Percentiles rank a stretch among this genome's conserved stretches.
phyloP scores from a whole-genome alignment of 1,140 invertebrate species.

The Lasaia peninsularis region DNA sequence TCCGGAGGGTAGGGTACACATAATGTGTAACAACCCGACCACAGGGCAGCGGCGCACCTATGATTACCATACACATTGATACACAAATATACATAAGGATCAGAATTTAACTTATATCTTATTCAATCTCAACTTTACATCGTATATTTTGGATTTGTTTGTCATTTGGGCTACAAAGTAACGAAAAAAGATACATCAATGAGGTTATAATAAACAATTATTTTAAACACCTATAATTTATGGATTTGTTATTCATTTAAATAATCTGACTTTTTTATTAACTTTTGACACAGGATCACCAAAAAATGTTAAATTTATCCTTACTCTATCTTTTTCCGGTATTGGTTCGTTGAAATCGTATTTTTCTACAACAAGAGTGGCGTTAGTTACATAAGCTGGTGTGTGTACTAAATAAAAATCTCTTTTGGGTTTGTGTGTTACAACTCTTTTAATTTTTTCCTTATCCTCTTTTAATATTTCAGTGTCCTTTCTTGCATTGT shows the following conservation, averaged over 20 bases:
- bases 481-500: constrained; percentile 10
- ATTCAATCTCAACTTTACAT: no score
- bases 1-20: no score
- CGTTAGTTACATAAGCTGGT: constrained; percentile 44
- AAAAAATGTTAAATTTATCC: constrained; percentile 5
- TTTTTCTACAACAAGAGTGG: constrained; percentile 44
- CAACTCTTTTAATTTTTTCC: constrained; percentile 22
- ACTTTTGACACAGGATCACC: constrained; percentile 1
- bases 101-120: no score
- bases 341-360: constrained; percentile 57
- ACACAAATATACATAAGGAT: no score
- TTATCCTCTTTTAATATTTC: not conserved
- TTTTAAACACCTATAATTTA: no score
- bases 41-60: no score
- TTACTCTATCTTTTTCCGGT: constrained; percentile 48
- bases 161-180: no score
- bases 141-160: no score
- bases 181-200: no score
- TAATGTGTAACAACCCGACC: no score
- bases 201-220: no score
- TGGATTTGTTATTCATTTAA: not conserved
- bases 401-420: constrained; percentile 38
- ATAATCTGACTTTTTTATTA: constrained; percentile 5
- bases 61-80: no score
- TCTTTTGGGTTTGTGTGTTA: constrained; percentile 42